These are phyloP conservation scores for Gobio gobio DNA, from an alignment of 2,113 vertebrate species.

Conservation along the genomic window DNA sequence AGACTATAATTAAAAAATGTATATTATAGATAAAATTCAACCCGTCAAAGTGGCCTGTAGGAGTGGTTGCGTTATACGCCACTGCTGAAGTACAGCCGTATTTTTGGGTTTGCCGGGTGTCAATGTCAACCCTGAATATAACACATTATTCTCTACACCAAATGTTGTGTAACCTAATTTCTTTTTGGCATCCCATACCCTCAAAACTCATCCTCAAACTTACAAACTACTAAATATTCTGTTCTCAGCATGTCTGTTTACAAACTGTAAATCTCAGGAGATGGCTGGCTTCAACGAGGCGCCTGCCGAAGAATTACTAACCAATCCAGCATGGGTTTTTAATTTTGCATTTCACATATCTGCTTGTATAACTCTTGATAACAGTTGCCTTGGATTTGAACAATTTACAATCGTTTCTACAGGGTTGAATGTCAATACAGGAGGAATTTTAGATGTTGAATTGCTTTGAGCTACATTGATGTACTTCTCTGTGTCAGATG, in stretches of 20 bases:
- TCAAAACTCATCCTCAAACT: slow-evolving; percentile 11
- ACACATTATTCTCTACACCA: background rate
- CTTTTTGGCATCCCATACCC: slow-evolving; percentile 1
- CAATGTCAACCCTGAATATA: no score
- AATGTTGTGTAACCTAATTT: slow-evolving; percentile 10
- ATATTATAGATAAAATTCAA: no score
- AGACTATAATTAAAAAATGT: no score
- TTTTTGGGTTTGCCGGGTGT: no score
- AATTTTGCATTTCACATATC: slow-evolving; percentile 24
- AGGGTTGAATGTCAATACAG: slow-evolving; percentile 28
- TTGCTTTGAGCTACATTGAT: slow-evolving; percentile 10
- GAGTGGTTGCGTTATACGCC: no score
- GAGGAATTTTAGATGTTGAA: slow-evolving; percentile 22
- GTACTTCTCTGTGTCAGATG: background rate
- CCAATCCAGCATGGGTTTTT: background rate
- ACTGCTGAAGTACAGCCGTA: no score
- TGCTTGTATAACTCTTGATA: slow-evolving; percentile 9
- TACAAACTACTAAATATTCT: slow-evolving; percentile 9
- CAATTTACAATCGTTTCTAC: background rate
- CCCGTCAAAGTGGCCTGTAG: no score
- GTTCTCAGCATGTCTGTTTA: slow-evolving; percentile 37
- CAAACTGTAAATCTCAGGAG: slow-evolving; percentile 31
- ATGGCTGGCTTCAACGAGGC: background rate
- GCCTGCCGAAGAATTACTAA: background rate
- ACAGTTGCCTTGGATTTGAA: background rate